These are phyloP conservation scores for Zootermopsis nevadensis DNA, from an alignment of 2,888 invertebrate genomes.

Conservation along the genomic window DNA sequence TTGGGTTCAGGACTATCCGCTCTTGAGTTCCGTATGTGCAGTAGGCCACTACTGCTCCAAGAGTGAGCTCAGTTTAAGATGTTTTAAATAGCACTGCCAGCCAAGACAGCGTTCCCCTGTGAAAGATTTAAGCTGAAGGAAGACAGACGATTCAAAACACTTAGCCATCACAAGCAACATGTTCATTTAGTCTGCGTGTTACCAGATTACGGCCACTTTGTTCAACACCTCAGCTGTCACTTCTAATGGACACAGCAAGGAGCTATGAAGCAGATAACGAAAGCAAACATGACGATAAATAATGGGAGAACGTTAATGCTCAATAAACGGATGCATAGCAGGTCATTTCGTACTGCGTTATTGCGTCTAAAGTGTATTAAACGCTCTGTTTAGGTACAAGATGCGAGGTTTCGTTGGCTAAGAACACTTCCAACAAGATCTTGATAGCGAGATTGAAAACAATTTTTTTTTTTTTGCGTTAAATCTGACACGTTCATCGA, in stretches of 20 bases:
- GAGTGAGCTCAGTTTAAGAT: background rate
- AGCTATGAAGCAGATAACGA: background rate
- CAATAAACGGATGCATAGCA: background rate
- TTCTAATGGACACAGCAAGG: background rate
- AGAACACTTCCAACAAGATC: too few species aligned
- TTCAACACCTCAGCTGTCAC: constrained; percentile 19
- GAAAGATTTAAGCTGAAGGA: constrained; percentile 5
- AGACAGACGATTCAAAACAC: constrained; percentile 30
- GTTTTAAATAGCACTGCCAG: constrained; percentile 28
- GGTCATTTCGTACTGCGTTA: background rate
- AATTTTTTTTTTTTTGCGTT: too few species aligned
- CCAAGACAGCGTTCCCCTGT: constrained; percentile 6
- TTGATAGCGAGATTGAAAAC: too few species aligned
- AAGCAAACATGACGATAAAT: background rate
- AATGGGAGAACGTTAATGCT: background rate
- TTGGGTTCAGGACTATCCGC: background rate
- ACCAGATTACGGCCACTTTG: constrained; percentile 1
- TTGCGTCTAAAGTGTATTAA: too few species aligned
- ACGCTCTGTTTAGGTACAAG: too few species aligned
- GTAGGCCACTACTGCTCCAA: constrained; percentile 7
- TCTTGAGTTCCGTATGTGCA: background rate
- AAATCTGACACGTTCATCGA: too few species aligned
- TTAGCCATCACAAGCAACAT: background rate
- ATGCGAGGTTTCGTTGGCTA: too few species aligned
- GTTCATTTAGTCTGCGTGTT: background rate